Conservation (phyloP, 2,797 vertebrate genomes). For the Chaunax sp. region DNA sequence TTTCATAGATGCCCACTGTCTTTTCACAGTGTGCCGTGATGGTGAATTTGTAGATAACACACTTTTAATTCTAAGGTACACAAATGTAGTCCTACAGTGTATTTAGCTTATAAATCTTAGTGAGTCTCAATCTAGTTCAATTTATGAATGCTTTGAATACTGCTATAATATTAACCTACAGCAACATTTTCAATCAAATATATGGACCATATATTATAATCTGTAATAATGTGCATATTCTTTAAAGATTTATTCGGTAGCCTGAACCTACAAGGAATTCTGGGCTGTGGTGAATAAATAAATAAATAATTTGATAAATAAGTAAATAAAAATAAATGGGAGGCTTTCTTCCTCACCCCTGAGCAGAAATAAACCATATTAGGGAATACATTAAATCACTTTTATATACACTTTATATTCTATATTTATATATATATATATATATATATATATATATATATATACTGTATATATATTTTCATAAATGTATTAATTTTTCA, state of each 20-base stretch:
- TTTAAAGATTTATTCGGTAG: constrained; percentile 54
- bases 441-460: no score
- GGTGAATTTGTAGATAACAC: constrained; percentile 1
- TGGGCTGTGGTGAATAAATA: constrained; percentile 23
- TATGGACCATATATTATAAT: constrained; percentile 25
- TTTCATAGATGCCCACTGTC: constrained; percentile 16
- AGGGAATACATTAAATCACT: constrained; percentile 27
- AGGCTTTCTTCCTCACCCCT: constrained; percentile 47
- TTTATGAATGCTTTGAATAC: constrained; percentile 30
- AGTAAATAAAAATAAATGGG: constrained; percentile 4
- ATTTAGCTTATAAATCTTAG: constrained; percentile 28
- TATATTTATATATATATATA: constrained; percentile 32
- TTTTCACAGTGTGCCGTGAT: constrained; percentile 13
- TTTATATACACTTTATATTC: constrained; percentile 15
- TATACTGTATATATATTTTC: no score
- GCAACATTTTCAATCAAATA: constrained; percentile 32
- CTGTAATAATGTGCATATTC: constrained; percentile 11
- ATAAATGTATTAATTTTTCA: not conserved
- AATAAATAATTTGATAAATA: not conserved
- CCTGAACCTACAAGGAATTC: constrained; percentile 53
- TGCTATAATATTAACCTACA: constrained; percentile 25
- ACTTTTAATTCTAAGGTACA: constrained; percentile 17
- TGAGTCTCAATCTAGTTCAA: no score
- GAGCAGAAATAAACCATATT: constrained; percentile 67
- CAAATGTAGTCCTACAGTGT: constrained; percentile 28